Base-by-base conservation (phyloP, 2,797 vertebrate genomes). In the Smutsia temminckii region DNA sequence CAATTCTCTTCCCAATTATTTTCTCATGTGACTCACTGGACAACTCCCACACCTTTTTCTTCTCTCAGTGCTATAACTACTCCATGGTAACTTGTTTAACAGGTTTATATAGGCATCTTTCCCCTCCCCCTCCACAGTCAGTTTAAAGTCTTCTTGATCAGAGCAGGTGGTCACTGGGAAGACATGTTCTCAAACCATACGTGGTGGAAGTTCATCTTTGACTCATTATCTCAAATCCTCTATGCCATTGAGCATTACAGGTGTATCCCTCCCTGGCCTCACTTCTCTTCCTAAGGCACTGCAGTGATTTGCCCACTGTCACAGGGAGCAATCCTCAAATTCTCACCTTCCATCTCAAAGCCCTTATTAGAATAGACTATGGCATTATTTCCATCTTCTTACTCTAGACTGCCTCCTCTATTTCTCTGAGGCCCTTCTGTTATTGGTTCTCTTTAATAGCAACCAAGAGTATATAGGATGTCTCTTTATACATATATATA, bases 21-120 rank as follows among this genome's bases (percentile, higher is more conserved):
- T 91, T 93, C 87, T 95, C 72, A 74, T 79, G 75, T 95, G 95
- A 96, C 46, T 95, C 84, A 93, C 53, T 83, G 32, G 77, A 25
- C 63, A 61, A 88, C 74, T 95, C 81, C 80, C 46, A 92, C 3
- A 2, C 53, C 27, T 27, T 53, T 79, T 89, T 37, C 74, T 92
- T 86, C 80, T 85, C 53, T 96, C 79, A 85, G 1, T 59, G 27
- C 63, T 94, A 42, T 88, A 32, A 8, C 61, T 87, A 55, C 55
- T 59, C 21, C 71, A 16, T 27, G n/a, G 88, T 64, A 92, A 79
- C 96, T 90, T 91, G 86, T 61, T 83, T 49, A 88, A 68, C 90
- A 93, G 71, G 92, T 92, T 95, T 94, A 80, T 77, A 55, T 64
- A 37, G 86, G 63, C 18, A 71, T 85, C 66, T 57, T 89, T 37